Conservation (phyloP, 2,113 vertebrate genomes). For the Rhegmatorhina hoffmannsi region DNA sequence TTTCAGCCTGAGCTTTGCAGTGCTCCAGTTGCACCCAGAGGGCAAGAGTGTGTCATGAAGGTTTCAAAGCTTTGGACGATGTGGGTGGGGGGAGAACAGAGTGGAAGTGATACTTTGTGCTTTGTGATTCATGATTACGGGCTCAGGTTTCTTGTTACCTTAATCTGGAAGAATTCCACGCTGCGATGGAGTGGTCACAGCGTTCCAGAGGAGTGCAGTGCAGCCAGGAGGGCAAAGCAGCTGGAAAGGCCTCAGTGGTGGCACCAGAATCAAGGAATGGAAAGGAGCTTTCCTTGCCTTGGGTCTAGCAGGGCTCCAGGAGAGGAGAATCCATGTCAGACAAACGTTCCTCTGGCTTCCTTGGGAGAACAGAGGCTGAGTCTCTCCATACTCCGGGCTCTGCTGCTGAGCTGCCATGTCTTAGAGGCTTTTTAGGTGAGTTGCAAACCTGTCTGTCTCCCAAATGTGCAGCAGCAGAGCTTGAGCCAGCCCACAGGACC, state of each 20-base stretch:
- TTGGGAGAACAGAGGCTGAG: not conserved
- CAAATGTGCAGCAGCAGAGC: not conserved
- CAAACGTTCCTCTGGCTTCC: not conserved
- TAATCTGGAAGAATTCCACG: not conserved
- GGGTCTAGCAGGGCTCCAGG: not conserved
- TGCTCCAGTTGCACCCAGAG: not conserved
- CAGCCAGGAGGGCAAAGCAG: not conserved
- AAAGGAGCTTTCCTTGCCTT: not conserved
- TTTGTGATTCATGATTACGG: not conserved
- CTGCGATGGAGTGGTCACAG: not conserved
- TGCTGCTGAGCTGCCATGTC: not conserved
- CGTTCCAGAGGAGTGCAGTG: not conserved
- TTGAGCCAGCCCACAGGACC: not conserved
- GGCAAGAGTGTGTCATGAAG: not conserved
- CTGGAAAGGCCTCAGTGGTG: not conserved
- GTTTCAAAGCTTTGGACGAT: not conserved
- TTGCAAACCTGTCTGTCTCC: not conserved
- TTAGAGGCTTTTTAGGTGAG: not conserved
- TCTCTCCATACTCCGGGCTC: not conserved
- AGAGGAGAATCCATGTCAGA: not conserved
- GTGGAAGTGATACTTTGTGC: not conserved
- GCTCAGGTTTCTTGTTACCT: not conserved
- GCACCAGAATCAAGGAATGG: not conserved
- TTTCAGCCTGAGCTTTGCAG: not conserved
- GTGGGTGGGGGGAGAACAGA: not conserved